These are phyloP conservation scores for Brachyalestes nurse DNA, from an alignment of 2,797 vertebrate species.

Conservation along the genomic window DNA sequence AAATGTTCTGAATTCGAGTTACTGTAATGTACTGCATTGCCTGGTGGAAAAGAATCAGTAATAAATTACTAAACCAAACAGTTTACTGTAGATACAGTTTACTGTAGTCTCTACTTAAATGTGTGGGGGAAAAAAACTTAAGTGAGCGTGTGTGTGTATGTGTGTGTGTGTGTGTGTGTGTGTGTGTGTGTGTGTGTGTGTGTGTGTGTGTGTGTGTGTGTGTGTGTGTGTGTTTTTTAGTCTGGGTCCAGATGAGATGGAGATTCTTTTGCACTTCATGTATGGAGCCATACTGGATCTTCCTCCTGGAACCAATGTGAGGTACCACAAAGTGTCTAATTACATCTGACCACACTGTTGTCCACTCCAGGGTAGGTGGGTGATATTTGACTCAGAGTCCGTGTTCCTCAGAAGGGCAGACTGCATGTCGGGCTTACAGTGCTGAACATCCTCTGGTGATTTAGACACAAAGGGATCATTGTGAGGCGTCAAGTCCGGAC, in stretches of 20 bases:
- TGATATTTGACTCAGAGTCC: background rate
- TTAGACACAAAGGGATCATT: too few relatives aligned
- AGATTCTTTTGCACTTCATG: conserved; percentile 89
- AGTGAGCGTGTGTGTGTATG: conserved; percentile 39
- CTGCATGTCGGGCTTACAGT: too few relatives aligned
- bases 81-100: background rate
- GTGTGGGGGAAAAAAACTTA: too few relatives aligned
- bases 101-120: background rate
- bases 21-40: too few relatives aligned
- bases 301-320: conserved; percentile 84
- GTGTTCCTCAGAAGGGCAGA: background rate
- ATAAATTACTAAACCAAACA: too few relatives aligned
- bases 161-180: conserved; percentile 21
- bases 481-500: too few relatives aligned
- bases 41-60: background rate
- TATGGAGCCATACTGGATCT: conserved; percentile 91
- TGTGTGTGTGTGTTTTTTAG: conserved; percentile 66
- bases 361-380: background rate
- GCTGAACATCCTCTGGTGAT: too few relatives aligned
- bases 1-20: too few relatives aligned
- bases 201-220: conserved; percentile 38
- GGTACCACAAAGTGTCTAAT: conserved; percentile 74
- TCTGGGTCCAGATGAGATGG: conserved; percentile 87
- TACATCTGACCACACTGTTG: conserved; percentile 10
- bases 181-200: conserved; percentile 24